Conservation (phyloP, 2,888 invertebrate species). For the Caenorhabditis doughertyi region DNA sequence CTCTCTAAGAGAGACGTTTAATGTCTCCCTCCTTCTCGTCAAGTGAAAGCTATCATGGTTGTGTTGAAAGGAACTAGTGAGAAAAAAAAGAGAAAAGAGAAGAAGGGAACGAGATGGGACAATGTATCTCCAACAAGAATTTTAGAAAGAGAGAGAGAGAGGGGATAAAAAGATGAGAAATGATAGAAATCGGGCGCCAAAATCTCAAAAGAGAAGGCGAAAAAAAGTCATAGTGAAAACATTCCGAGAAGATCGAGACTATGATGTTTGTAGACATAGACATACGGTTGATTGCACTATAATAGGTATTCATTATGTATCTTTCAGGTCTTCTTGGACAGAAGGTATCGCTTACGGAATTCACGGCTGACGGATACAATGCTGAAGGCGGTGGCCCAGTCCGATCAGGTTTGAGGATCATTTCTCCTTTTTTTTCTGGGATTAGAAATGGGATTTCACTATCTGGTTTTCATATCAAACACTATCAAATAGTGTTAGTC, state of each 20-base stretch:
- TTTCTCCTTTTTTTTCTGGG: not conserved
- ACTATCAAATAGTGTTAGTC: conserved; percentile 5
- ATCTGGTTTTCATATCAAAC: conserved; percentile 36
- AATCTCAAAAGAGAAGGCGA: conserved; percentile 9
- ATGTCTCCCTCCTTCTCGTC: conserved; percentile 31
- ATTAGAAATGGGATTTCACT: not conserved
- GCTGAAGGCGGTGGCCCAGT: conserved; percentile 82
- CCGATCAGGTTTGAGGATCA: conserved; percentile 73
- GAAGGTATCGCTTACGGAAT: conserved; percentile 74
- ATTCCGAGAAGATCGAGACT: not conserved
- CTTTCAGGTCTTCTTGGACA: conserved; percentile 73
- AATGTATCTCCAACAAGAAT: not conserved
- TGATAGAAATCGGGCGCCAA: conserved; percentile 31
- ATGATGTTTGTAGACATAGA: conserved; percentile 8
- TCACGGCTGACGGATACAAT: conserved; percentile 81
- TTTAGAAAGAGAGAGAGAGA: not conserved
- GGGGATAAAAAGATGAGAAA: conserved; percentile 23
- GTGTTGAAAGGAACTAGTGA: conserved; percentile 44
- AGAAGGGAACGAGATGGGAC: too few species aligned
- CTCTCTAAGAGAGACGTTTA: not conserved
- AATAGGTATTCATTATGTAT: conserved; percentile 15
- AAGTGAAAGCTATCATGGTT: conserved; percentile 46
- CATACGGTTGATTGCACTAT: conserved; percentile 47
- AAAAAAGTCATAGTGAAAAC: conserved; percentile 25
- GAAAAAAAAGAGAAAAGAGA: too few species aligned